phyloP scores from a whole-genome alignment of 2,113 vertebrate species.

The Cavia aperea region DNA sequence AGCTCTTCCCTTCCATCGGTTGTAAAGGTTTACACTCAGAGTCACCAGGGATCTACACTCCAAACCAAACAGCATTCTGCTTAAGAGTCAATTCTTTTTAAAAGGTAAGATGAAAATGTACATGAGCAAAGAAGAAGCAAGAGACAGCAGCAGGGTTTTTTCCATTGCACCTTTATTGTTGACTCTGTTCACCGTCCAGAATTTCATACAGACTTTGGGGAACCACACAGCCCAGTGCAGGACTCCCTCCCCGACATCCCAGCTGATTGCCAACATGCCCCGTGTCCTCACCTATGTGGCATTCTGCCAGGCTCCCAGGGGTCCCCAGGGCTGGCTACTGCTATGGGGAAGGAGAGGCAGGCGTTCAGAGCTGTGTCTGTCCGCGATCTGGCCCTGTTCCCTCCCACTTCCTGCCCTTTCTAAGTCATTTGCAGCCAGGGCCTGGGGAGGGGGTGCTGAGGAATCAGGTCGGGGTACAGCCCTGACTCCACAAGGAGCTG shows the following conservation, averaged over 20 bases:
- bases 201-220: conserved; percentile 47
- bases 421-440: not conserved
- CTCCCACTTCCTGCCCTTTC: fast-evolving
- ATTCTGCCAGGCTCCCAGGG: not conserved
- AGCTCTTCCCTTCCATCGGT: not conserved
- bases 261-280: not conserved
- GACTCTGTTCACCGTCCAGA: conserved; percentile 20
- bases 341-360: no score
- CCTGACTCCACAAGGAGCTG: not conserved
- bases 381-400: not conserved
- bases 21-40: not conserved
- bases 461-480: not conserved
- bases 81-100: not conserved
- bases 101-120: not conserved
- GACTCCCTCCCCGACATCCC: not conserved
- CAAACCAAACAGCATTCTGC: not conserved
- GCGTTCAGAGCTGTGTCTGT: not conserved
- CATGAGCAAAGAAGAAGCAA: not conserved
- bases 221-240: not conserved
- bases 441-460: not conserved
- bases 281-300: fast-evolving
- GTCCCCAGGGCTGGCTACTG: not conserved
- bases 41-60: not conserved
- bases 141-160: fast-evolving
- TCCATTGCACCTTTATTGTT: conserved; percentile 69